These are phyloP conservation scores for Pelodytes ibericus DNA, from an alignment of 2,797 vertebrate genomes.

Conservation along the genomic window DNA sequence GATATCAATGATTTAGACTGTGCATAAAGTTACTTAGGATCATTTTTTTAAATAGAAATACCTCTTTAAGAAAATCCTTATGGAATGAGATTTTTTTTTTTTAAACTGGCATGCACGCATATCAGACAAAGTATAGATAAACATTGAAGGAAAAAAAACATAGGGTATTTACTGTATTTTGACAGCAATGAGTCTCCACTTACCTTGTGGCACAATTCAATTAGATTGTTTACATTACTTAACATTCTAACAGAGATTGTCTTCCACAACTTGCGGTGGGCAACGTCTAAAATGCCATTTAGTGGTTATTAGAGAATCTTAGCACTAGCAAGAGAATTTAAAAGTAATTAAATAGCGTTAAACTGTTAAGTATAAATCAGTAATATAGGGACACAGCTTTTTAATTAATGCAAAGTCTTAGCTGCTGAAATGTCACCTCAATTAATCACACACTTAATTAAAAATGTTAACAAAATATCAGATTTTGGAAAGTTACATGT, in stretches of 20 bases:
- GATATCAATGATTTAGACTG: too few relatives aligned
- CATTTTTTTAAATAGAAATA: too few relatives aligned
- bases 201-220: slow-evolving; percentile 9
- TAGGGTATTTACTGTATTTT: too few relatives aligned
- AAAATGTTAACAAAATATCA: slow-evolving; percentile 48
- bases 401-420: slow-evolving; percentile 39
- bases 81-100: too few relatives aligned
- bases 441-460: slow-evolving; percentile 54
- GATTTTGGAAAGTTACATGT: slow-evolving; percentile 18
- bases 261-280: background rate
- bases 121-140: too few relatives aligned
- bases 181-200: background rate
- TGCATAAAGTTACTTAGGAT: too few relatives aligned
- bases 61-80: too few relatives aligned
- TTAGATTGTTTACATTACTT: slow-evolving; percentile 22
- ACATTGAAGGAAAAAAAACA: too few relatives aligned
- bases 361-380: slow-evolving; percentile 19
- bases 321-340: slow-evolving; percentile 1
- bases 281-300: background rate
- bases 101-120: too few relatives aligned
- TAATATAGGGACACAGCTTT: slow-evolving; percentile 27
- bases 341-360: slow-evolving; percentile 37
- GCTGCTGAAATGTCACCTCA: slow-evolving; percentile 45
- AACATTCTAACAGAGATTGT: slow-evolving; percentile 15
- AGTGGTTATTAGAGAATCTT: slow-evolving; percentile 29